Percentiles rank a stretch among this genome's conserved stretches.
These are phyloP conservation scores for Natrix natrix DNA, from an alignment of 2,797 vertebrate species.

Conservation along the genomic window DNA sequence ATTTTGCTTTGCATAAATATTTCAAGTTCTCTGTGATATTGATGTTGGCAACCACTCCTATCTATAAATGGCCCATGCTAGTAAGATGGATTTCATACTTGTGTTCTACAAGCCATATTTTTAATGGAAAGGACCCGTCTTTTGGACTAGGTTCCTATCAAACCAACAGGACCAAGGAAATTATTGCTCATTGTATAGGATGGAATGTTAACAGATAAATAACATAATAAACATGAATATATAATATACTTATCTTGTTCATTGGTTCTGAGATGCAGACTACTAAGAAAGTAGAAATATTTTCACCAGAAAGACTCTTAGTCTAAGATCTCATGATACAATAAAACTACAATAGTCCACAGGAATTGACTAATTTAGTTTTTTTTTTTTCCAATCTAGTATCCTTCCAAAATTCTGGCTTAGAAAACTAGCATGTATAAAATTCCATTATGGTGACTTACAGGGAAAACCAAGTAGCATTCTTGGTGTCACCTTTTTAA, in stretches of 20 bases:
- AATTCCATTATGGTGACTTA: neutral
- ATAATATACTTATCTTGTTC: neutral
- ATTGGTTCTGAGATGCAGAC: neutral
- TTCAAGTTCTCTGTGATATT: neutral
- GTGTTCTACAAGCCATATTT: conserved; percentile 9
- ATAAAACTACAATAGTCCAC: neutral
- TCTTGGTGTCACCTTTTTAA: neutral
- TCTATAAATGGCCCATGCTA: neutral
- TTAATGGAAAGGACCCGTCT: neutral
- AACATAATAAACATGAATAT: neutral
- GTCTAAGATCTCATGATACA: neutral
- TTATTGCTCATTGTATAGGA: neutral
- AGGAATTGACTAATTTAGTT: neutral
- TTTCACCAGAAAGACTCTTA: neutral
- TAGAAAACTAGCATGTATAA: neutral
- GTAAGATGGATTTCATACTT: neutral
- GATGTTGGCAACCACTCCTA: conserved; percentile 18
- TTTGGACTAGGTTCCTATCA: conserved; percentile 5
- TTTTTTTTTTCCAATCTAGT: neutral
- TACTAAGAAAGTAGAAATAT: neutral
- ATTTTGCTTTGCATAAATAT: conserved; percentile 26
- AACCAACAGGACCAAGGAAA: neutral
- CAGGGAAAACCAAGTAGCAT: neutral
- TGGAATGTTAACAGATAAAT: neutral
- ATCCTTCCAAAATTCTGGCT: neutral